Evolutionary conservation across 2,113 vertebrate species (phyloP).

Genomic region (Dasyurus viverrinus): DNA sequence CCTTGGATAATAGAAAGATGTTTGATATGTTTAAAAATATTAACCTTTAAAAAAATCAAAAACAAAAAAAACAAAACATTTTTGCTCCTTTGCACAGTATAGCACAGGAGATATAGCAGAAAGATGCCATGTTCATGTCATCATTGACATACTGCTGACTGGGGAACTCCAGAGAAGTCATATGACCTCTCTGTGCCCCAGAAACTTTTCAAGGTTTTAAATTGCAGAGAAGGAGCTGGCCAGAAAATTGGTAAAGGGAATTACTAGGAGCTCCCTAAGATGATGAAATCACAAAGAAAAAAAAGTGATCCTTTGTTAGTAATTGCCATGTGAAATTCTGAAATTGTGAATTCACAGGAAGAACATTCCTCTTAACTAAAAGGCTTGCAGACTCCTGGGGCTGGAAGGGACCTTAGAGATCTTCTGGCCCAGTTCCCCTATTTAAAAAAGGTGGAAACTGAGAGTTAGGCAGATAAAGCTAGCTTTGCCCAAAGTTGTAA

Average conservation of each 20-base stretch:
- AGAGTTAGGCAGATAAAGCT: background rate
- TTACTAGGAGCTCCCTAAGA: background rate
- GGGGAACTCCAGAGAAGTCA: background rate
- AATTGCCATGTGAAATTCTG: background rate
- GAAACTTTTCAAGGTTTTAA: background rate
- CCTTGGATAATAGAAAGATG: background rate
- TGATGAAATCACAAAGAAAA: background rate
- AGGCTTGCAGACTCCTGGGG: background rate
- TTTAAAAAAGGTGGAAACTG: constrained; percentile 25
- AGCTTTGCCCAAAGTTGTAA: background rate
- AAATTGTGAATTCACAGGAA: background rate
- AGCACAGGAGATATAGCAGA: background rate
- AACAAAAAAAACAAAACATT: background rate
- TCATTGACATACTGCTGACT: background rate
- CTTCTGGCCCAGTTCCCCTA: background rate
- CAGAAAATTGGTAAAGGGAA: background rate
- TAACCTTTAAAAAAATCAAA: background rate
- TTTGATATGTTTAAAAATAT: background rate
- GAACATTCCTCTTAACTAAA: background rate
- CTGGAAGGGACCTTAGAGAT: background rate
- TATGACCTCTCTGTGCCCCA: background rate
- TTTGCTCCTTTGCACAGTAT: background rate
- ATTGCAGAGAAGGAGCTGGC: background rate
- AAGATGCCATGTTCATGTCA: background rate
- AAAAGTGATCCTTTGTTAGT: background rate